Conservation (phyloP, 1,140 invertebrate genomes). For the Aethina tumida region DNA sequence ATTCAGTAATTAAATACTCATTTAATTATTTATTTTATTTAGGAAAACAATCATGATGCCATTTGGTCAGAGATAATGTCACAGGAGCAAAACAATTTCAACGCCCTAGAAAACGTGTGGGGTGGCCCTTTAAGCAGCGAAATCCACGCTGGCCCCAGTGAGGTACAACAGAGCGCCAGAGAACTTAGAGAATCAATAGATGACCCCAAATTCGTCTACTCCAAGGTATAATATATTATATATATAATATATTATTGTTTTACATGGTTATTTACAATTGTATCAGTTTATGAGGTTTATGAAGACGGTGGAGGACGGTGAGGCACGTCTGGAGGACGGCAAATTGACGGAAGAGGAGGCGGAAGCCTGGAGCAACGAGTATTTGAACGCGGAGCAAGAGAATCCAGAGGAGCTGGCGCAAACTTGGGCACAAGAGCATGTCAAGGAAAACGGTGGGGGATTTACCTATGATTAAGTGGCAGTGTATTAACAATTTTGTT, state of each 20-base stretch:
- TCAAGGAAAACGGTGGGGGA: conserved; percentile 9
- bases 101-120: conserved; percentile 15
- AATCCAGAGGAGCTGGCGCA: conserved; percentile 26
- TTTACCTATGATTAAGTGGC: conserved; percentile 2
- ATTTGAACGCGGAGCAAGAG: conserved; percentile 26
- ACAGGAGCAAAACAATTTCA: conserved; percentile 24
- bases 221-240: conserved; percentile 39
- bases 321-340: conserved; percentile 40
- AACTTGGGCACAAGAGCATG: conserved; percentile 17
- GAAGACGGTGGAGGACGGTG: conserved; percentile 61
- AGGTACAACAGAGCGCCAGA: conserved; percentile 43
- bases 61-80: conserved; percentile 30
- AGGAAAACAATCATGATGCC: conserved; percentile 23
- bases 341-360: conserved; percentile 35
- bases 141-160: conserved; percentile 15
- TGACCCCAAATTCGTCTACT: conserved; percentile 60
- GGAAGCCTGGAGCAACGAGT: conserved; percentile 46
- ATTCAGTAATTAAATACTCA: no score
- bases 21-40: conserved; percentile 1
- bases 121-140: conserved; percentile 17
- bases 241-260: no score
- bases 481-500: conserved; percentile 2
- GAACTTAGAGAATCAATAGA: conserved; percentile 45
- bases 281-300: conserved; percentile 78
- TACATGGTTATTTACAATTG: conserved; percentile 1